Conservation (phyloP, 2,113 vertebrate species). For the Chaetodon auriga region DNA sequence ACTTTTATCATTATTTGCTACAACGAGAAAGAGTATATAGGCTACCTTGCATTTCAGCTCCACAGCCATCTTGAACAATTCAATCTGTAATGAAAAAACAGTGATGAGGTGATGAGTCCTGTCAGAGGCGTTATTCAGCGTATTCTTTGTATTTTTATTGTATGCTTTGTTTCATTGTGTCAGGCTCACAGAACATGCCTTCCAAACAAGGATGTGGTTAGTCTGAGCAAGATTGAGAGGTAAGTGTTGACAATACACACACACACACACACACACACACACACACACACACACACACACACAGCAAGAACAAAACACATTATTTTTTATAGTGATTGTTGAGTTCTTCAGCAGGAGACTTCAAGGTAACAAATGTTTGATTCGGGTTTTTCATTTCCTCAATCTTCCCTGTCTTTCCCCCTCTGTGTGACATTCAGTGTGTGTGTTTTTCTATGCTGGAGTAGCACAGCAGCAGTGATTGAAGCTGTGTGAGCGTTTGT, state of each 20-base stretch:
- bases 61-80: slow-evolving; percentile 72
- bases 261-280: background rate
- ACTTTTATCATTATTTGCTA: background rate
- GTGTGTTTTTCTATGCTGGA: background rate
- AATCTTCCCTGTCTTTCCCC: background rate
- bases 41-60: background rate
- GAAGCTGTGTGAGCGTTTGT: slow-evolving; percentile 52
- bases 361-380: slow-evolving; percentile 70
- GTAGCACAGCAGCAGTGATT: no score
- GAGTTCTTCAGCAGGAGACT: slow-evolving; percentile 81
- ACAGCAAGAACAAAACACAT: background rate
- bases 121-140: background rate
- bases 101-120: slow-evolving; percentile 60
- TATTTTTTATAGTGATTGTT: slow-evolving; percentile 70
- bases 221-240: slow-evolving; percentile 68
- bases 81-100: slow-evolving; percentile 77
- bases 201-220: slow-evolving; percentile 72
- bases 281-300: background rate
- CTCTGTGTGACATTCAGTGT: background rate
- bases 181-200: slow-evolving; percentile 74
- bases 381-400: background rate
- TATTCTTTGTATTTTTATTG: background rate
- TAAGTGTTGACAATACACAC: slow-evolving; percentile 7
- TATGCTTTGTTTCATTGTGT: background rate
- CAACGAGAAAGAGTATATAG: background rate